Percentiles rank a stretch among this genome's conserved stretches.
Conservation (phyloP, 2,113 vertebrate genomes). For the Noturus placidus region DNA sequence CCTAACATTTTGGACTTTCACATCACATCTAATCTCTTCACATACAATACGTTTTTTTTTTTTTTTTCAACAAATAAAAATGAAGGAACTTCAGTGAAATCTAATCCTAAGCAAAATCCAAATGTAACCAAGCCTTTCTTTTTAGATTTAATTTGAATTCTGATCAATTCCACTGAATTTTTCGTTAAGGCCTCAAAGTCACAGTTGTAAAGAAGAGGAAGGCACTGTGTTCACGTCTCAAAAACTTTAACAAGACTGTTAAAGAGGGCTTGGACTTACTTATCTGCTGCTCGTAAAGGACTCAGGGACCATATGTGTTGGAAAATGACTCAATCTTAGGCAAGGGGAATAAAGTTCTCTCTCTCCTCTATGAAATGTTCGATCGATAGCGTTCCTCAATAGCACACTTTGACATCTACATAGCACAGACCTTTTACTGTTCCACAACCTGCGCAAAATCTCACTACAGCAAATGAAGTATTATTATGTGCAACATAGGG, state of each 20-base stretch:
- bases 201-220: background rate
- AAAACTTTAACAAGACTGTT: conserved; percentile 9
- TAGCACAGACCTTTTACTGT: conserved; percentile 24
- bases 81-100: background rate
- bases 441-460: conserved; percentile 25
- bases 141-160: background rate
- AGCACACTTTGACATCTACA: conserved; percentile 23
- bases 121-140: background rate
- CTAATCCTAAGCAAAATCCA: background rate
- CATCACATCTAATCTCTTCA: background rate
- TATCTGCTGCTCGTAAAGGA: background rate
- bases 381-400: conserved; percentile 6
- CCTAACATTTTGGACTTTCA: background rate
- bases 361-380: conserved; percentile 4
- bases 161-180: background rate
- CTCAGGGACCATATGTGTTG: background rate
- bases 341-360: background rate
- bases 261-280: background rate
- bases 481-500: conserved; percentile 15
- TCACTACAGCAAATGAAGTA: conserved; percentile 35
- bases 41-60: background rate
- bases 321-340: background rate
- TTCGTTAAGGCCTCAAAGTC: background rate
- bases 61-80: background rate
- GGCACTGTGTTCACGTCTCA: background rate